Evolutionary conservation across 2,797 vertebrate species (phyloP).

Genomic region (Gadopsis marmoratus): DNA sequence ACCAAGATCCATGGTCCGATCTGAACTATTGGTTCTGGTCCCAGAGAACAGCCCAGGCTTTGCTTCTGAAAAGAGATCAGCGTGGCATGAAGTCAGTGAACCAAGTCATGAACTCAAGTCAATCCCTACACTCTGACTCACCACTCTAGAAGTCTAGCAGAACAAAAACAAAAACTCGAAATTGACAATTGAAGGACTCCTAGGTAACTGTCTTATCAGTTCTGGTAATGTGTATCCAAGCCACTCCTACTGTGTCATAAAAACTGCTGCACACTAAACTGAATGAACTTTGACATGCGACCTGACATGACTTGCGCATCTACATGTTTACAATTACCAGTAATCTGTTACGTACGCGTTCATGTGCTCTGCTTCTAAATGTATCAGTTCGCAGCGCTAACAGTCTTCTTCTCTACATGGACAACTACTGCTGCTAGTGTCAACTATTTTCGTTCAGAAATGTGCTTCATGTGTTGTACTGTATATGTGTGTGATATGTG

Average conservation of each 20-base stretch:
- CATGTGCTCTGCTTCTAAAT: not conserved
- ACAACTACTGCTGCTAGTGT: not conserved
- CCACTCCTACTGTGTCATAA: not conserved
- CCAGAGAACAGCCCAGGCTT: slow-evolving; percentile 82
- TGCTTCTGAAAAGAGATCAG: slow-evolving; percentile 76
- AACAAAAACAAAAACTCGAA: slow-evolving; percentile 14
- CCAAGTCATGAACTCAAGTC: slow-evolving; percentile 25
- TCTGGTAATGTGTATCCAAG: slow-evolving; percentile 59
- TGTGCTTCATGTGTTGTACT: not conserved
- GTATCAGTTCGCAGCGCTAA: not conserved
- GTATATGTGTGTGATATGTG: not conserved
- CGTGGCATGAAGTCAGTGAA: slow-evolving; percentile 17
- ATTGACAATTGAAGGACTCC: not conserved
- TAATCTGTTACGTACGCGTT: not conserved
- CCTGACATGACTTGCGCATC: not conserved
- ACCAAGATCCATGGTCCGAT: slow-evolving; percentile 92
- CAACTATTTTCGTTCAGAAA: not conserved
- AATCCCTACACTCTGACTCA: slow-evolving; percentile 21
- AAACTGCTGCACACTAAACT: slow-evolving; percentile 21
- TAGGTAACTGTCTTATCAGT: slow-evolving; percentile 7
- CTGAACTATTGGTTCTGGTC: slow-evolving; percentile 80
- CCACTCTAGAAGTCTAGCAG: not conserved
- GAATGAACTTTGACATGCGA: slow-evolving; percentile 37
- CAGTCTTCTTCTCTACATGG: not conserved
- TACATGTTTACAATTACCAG: slow-evolving; percentile 6